phyloP scores from a whole-genome alignment of 1,140 invertebrate genomes.

The Brachionus angularis region DNA sequence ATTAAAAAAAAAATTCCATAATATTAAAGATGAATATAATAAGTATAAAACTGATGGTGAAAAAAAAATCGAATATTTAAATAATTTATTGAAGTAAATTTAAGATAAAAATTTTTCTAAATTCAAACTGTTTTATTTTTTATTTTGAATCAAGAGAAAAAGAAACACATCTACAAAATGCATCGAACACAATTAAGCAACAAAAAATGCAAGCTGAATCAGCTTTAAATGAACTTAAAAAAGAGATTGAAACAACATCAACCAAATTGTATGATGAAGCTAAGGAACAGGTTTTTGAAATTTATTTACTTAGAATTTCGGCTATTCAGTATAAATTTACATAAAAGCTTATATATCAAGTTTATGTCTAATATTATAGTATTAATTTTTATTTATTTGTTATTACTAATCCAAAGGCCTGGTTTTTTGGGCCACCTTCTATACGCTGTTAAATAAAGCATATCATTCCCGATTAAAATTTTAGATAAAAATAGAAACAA shows the following conservation, averaged over 20 bases:
- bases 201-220: conserved; percentile 48
- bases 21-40: background rate
- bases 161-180: conserved; percentile 44
- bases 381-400: too few species aligned
- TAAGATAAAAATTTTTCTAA: background rate
- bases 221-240: conserved; percentile 54
- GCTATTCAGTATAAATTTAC: too few species aligned
- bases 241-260: conserved; percentile 55
- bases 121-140: too few species aligned
- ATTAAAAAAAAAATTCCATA: background rate
- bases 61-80: conserved; percentile 23
- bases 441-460: too few species aligned
- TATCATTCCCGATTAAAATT: too few species aligned
- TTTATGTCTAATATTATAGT: too few species aligned
- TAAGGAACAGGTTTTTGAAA: conserved; percentile 57
- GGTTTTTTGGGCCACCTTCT: too few species aligned
- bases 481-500: too few species aligned
- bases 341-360: too few species aligned
- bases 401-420: too few species aligned
- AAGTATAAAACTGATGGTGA: background rate
- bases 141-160: conserved; percentile 50
- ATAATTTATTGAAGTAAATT: background rate
- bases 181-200: conserved; percentile 29
- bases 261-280: conserved; percentile 54
- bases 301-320: too few species aligned